These are phyloP conservation scores for Brachionus manjavacas DNA, from an alignment of 1,140 invertebrate genomes.

Conservation along the genomic window DNA sequence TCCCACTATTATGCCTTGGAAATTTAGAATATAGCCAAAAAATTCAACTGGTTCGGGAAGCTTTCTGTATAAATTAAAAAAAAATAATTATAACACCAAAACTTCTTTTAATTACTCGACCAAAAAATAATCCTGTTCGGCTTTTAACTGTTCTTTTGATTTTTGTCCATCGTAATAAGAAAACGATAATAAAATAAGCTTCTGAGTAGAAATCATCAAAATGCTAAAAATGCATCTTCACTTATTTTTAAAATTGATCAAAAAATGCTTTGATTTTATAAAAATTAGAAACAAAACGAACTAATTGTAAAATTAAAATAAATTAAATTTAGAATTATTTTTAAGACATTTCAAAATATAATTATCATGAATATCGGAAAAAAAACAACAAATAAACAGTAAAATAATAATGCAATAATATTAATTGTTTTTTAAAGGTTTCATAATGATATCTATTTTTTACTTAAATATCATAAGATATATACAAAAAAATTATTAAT, in stretches of 20 bases:
- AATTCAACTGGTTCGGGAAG: slow-evolving; percentile 39
- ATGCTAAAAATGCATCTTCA: slow-evolving; percentile 60
- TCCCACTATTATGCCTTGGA: slow-evolving; percentile 43
- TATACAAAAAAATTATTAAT: too few species aligned
- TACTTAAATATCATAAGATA: too few species aligned
- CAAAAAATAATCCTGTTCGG: background rate
- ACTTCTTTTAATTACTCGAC: slow-evolving; percentile 4
- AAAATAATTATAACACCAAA: too few species aligned
- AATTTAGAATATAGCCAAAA: slow-evolving; percentile 43
- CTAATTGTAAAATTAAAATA: too few species aligned
- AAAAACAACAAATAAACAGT: too few species aligned
- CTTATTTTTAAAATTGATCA: background rate
- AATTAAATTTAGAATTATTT: too few species aligned
- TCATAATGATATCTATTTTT: too few species aligned
- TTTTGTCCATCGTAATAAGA: slow-evolving; percentile 75
- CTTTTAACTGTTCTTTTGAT: background rate
- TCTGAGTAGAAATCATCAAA: slow-evolving; percentile 94
- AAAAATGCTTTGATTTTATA: background rate
- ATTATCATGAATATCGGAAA: too few species aligned
- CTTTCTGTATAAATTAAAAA: background rate
- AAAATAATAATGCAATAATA: too few species aligned
- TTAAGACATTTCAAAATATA: too few species aligned
- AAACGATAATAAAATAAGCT: slow-evolving; percentile 85
- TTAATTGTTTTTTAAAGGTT: too few species aligned
- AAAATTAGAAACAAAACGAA: too few species aligned